Evolutionary conservation across 2,113 vertebrate species (phyloP), one percentile per base, ranked within the genome.

Genomic region (Vireo altiloquus): DNA sequence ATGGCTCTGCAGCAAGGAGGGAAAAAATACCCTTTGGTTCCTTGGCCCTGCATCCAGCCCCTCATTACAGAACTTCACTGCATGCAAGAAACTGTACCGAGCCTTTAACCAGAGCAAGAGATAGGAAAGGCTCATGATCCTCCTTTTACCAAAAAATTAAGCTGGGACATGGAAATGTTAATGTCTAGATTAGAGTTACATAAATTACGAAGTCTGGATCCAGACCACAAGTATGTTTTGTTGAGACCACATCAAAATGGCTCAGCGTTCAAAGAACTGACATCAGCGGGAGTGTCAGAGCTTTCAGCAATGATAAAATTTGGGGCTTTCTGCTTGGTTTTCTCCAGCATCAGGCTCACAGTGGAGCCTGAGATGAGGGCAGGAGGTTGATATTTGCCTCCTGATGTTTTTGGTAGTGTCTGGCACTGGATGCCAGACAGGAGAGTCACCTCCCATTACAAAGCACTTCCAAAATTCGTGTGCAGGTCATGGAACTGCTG

Each of bases 211-310:
- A 94, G 52, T 71, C 95, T 89, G 80, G 39, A 64, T 95, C 80
- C 94, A 96, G 91, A 94, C 92, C 94, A 94, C 91, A 94, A 93
- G 76, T 82, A 94, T 89, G 92, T 93, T 92, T 90, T 94, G 64
- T 81, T 68, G 69, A 92, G 92, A 90, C 86, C 95, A 94, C 92
- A 95, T 95, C 91, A 96, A 89, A 94, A 96, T 60, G 63, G 89
- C 68, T 97, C 68, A 37, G 92, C 0, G 1, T 83, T 95, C 83
- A 92, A 89, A 91, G 89, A 37, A 61, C 88, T 92, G 92, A 70
- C 76, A 84, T 93, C 90, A 94, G 72, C 2, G 2, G 80, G 82
- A 96, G 69, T 31, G 88, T 78, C 80, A 65, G 64, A 77, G 69
- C 90, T 89, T 63, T 90, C 9, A 93, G 80, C 56, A 49, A 2